Base-by-base conservation (phyloP, 2,888 invertebrate genomes). In the Orchesellides sinensis region DNA sequence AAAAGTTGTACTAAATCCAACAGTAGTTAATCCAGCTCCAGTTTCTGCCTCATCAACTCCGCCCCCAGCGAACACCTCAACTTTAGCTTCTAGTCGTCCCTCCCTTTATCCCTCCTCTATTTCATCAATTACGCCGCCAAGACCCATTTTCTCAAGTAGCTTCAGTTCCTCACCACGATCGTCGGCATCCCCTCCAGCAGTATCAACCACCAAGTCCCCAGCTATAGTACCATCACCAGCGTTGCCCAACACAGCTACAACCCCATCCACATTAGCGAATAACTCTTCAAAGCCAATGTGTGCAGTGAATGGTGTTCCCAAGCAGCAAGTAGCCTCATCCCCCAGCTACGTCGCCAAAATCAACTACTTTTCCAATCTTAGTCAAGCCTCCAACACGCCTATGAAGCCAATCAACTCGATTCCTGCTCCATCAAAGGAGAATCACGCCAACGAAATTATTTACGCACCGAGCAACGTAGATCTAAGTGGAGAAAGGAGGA, bases 331-430 rank as follows among this genome's bases (percentile, higher is more conserved):
- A 2, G 63, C 77, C 17, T 66, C 83, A 1, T 84, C 85, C 0
- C 85, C 86, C 1, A 86, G 86, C 63, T 88, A 88, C 59, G 87
- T 88, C 4, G 88, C 88, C 0, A 87, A 87, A 85, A 88, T 88
- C 12, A 88, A 88, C 59, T 88, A 88, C 66, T 88, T 88, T 72
- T 84, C 88, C 12, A 86, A 85, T 72, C 69, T 86, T 23, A 75
- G 79, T 23, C 56, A 81, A 29, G 78, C 72, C 3, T 54, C 75
- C 0, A 77, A 73, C 25, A 83, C 84, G 6, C 85, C 84, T 0
- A 87, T 88, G 88, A 87, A 87, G 32, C 88, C 88, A 0, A 69
- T 88, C 27, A 86, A 81, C 59, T 87, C 87, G 6, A 75, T 88
- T 27, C 85, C 86, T 23, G 84, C 87, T 1, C 85, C 88, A 17